These are phyloP conservation scores for Syngnathoides biaculeatus DNA, from an alignment of 2,113 vertebrate genomes.

Conservation along the genomic window DNA sequence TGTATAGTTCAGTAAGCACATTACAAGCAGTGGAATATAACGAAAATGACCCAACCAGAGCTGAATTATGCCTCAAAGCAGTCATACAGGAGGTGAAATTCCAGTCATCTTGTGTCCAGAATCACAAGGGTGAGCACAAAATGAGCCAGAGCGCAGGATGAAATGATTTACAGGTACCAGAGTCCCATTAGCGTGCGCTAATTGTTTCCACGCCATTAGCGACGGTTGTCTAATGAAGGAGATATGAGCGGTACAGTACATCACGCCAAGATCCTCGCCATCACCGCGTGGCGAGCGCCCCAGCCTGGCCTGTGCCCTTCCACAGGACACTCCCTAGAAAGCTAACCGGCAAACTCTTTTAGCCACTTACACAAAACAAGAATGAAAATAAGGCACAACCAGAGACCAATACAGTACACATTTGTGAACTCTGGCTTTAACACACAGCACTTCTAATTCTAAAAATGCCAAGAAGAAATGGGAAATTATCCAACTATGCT, in stretches of 20 bases:
- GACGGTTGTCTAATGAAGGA: constrained; percentile 79
- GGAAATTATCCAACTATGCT: too few species aligned
- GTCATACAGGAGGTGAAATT: background rate
- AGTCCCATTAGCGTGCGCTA: constrained; percentile 78
- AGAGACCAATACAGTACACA: background rate
- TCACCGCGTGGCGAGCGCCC: constrained; percentile 38
- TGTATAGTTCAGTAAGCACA: background rate
- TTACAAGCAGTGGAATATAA: background rate
- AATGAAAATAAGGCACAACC: constrained; percentile 9
- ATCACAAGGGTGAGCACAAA: constrained; percentile 54
- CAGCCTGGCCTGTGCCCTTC: constrained; percentile 48
- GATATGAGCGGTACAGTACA: constrained; percentile 68
- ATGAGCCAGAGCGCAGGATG: constrained; percentile 64
- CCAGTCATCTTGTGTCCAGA: constrained; percentile 2
- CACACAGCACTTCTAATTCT: constrained; percentile 45
- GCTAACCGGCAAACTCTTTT: background rate
- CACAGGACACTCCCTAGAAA: constrained; percentile 19
- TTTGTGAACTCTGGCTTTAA: constrained; percentile 68
- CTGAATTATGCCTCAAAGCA: background rate
- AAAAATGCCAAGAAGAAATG: too few species aligned
- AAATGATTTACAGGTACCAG: constrained; percentile 81
- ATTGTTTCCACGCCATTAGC: constrained; percentile 83
- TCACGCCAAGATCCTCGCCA: constrained; percentile 51
- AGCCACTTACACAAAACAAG: background rate
- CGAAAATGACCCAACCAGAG: background rate